Evolutionary conservation across 2,797 vertebrate species (phyloP).

Genomic region (Sebastes minor): DNA sequence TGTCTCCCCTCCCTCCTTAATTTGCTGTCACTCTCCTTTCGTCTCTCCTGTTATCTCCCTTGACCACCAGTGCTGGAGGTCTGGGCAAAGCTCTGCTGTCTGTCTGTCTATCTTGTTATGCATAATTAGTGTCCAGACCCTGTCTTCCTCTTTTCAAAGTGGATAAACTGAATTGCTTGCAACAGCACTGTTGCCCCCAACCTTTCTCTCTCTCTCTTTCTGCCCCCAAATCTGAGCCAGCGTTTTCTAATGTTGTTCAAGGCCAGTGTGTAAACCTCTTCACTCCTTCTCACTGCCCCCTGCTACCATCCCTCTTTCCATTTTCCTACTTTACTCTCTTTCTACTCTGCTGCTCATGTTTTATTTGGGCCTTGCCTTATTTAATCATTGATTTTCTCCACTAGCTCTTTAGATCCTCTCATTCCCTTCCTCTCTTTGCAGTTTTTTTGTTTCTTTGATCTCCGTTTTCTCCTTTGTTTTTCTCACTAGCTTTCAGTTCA

Average conservation of each 20-base stretch:
- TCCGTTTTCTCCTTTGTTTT: conserved; percentile 19
- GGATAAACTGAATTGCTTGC: conserved; percentile 32
- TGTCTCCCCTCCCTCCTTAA: background rate
- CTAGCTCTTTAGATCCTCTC: background rate
- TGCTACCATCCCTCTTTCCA: background rate
- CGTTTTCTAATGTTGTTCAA: conserved; percentile 19
- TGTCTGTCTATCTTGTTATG: conserved; percentile 25
- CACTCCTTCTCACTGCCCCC: background rate
- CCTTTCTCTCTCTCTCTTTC: background rate
- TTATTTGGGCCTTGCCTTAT: conserved; percentile 18
- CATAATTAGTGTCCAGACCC: conserved; percentile 27
- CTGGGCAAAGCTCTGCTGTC: conserved; percentile 15
- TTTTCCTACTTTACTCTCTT: background rate
- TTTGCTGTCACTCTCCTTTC: background rate
- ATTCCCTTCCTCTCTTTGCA: background rate
- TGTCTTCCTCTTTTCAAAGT: conserved; percentile 18
- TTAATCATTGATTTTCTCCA: conserved; percentile 14
- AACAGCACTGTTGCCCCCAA: conserved; percentile 15
- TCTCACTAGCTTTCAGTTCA: conserved; percentile 7
- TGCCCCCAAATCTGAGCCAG: conserved; percentile 33
- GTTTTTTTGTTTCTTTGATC: conserved; percentile 14
- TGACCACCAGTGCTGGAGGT: conserved; percentile 17
- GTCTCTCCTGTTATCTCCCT: conserved; percentile 10
- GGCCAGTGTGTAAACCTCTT: conserved; percentile 2
- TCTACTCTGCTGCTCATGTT: conserved; percentile 1